Evolutionary conservation across 2,113 vertebrate species (phyloP).

Genomic region (Lethenteron reissneri): DNA sequence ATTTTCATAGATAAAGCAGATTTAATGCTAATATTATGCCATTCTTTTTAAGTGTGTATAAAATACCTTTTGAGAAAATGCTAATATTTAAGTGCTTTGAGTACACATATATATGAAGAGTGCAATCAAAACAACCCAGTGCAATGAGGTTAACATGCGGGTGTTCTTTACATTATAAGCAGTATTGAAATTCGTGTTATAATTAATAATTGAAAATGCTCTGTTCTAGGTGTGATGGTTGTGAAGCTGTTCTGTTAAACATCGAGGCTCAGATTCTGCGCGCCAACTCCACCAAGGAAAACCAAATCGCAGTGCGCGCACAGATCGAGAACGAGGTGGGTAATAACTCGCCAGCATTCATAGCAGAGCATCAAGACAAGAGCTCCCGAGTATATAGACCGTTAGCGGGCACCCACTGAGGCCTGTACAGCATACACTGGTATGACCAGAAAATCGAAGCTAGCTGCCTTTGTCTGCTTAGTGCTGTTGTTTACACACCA

Average conservation of each 20-base stretch:
- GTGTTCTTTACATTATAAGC: rapidly evolving
- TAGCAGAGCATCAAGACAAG: neutral
- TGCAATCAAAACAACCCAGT: neutral
- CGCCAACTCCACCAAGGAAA: conserved; percentile 80
- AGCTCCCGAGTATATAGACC: neutral
- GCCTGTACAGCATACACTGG: neutral
- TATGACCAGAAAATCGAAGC: neutral
- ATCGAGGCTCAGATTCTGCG: conserved; percentile 82
- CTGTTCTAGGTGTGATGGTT: conserved; percentile 59
- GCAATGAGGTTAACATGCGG: neutral
- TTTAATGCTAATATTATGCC: neutral
- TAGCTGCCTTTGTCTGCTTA: neutral
- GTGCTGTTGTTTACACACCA: neutral
- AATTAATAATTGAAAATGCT: neutral
- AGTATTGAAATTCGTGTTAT: conserved; percentile 7
- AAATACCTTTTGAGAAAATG: neutral
- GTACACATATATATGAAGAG: neutral
- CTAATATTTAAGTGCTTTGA: neutral
- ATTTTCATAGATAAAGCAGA: too few relatives aligned
- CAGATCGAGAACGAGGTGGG: conserved; percentile 81
- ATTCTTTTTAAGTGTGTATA: neutral
- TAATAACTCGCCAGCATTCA: conserved; percentile 11
- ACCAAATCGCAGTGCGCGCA: conserved; percentile 73
- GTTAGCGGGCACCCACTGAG: neutral
- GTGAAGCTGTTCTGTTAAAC: conserved; percentile 65